Percentiles rank a stretch among this genome's conserved stretches.
phyloP scores from a whole-genome alignment of 2,797 vertebrate species.

The Chelon labrosus region DNA sequence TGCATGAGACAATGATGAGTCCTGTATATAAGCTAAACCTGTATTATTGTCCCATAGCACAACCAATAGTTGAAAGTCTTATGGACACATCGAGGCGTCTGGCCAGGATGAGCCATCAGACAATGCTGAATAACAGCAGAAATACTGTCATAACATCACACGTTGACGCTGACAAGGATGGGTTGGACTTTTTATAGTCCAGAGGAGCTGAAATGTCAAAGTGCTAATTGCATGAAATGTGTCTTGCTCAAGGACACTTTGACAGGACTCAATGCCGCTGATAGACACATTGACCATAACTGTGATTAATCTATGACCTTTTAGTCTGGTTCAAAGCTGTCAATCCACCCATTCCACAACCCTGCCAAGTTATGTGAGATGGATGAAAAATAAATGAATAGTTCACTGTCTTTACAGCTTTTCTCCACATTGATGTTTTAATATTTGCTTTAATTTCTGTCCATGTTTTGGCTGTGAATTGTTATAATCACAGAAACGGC shows the following conservation, averaged over 20 bases:
- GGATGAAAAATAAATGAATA: background rate
- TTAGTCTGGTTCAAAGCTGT: constrained; percentile 2
- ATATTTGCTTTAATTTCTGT: constrained; percentile 24
- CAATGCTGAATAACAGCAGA: background rate
- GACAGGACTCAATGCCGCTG: constrained; percentile 24
- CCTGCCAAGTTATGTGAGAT: background rate
- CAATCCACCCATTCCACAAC: background rate
- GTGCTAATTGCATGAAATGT: constrained; percentile 39
- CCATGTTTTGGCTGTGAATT: constrained; percentile 7
- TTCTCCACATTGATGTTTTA: constrained; percentile 23
- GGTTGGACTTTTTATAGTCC: constrained; percentile 11
- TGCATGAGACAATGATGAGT: background rate
- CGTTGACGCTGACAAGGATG: constrained; percentile 9
- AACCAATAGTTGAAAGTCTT: background rate
- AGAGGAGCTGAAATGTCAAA: constrained; percentile 28
- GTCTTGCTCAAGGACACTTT: constrained; percentile 34
- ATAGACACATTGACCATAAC: constrained; percentile 33
- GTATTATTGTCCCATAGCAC: no score
- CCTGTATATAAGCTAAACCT: background rate
- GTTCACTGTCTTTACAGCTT: background rate
- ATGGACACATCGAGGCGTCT: background rate
- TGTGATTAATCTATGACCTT: constrained; percentile 22
- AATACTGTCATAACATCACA: constrained; percentile 20
- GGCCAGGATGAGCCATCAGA: constrained; percentile 4
- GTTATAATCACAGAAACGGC: constrained; percentile 39